Evolutionary conservation across 2,797 vertebrate species (phyloP), one percentile per base, ranked within the genome.

Genomic region (Malurus splendens): DNA sequence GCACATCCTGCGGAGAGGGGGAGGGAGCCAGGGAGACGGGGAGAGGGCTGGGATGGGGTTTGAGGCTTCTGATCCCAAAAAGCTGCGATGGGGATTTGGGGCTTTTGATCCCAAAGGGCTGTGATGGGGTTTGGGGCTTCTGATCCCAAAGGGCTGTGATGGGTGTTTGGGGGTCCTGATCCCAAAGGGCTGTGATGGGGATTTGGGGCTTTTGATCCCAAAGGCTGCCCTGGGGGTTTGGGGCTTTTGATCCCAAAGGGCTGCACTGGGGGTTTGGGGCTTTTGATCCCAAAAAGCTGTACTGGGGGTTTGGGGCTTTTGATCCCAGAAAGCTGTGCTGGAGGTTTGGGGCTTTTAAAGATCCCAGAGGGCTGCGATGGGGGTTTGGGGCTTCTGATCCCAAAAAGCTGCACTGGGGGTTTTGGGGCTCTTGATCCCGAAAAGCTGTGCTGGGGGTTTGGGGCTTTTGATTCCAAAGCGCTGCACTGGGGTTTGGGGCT

Each of bases 11-110:
- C 4, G 0, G 39, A 24, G 80, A 42, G 0, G 25, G 48, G 52
- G 64, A 62, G 36, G 30, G 42, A 18, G 39, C 59, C 38, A 0
- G 2, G 2, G 44, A 33, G 82, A 36, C 67, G 25, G 0, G 8
- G 56, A 33, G 23, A 22, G 56, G 56, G 51, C 48, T 32, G 38
- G 22, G 66, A 57, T 70, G 56, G 33, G 62, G 4, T 5, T 44
- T 67, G 17, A 51, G 38, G 51, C 19, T 28, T 38, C 12, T 17
- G 30, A 8, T 82, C 39, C 41, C 30, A 3, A 64, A 55, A 47
- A 59, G 57, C 27, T 45, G 41, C 18, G 41, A 16, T 41, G 41
- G 41, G 64, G 7, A 2, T 41, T n/a, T 11, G 67, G 48, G 59
- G n/a, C 20, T 44, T 10, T 10, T 44, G 42, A 44, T 11, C 42